Evolutionary conservation across 2,888 invertebrate genomes (phyloP), one percentile per base, ranked within the genome.

Genomic region (Cynaeus angustus): DNA sequence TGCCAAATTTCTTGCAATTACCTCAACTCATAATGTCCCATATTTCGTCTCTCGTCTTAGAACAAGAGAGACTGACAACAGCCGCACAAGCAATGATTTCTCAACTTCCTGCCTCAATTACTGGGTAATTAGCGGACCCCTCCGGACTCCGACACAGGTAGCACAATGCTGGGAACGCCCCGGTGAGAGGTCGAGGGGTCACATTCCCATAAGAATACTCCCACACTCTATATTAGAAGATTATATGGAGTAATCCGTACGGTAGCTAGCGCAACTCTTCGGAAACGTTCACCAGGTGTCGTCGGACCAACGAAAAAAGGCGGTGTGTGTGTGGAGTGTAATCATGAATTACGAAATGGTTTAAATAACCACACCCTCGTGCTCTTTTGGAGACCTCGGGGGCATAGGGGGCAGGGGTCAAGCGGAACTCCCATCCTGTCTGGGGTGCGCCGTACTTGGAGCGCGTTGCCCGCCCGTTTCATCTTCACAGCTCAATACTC

Each of bases 171-270:
- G 85, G 84, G 85, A 85, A 84, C 83, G 84, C 84, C 84, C 82
- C 79, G 83, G 83, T 83, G 81, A 83, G 82, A 83, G 84, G 84
- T 84, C 83, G 83, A 66, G 80, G 78, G 85, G 84, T 85, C 84
- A 84, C 78, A 82, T 85, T 85, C 85, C 84, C 85, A 85, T 83
- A 84, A 84, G 85, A 85, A 85, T 83, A 84, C 82, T 85, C 84
- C 84, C 84, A 85, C 84, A 85, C 83, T 85, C 82, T 75, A 84
- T 81, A 83, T 83, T 82, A 81, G 77, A 79, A 75, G 78, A 79
- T 76, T 77, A 78, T 78, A 62, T 68, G 68, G 68, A 68, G 68
- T 64, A 68, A 68, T 64, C 37, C 64, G 58, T 13, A 55, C 64
- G 56, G 59, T 59, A 67, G 61, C 50, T 16, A 12, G 45, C 46